Conservation (phyloP, 1,140 invertebrate species). For the Harpegnathos saltator region DNA sequence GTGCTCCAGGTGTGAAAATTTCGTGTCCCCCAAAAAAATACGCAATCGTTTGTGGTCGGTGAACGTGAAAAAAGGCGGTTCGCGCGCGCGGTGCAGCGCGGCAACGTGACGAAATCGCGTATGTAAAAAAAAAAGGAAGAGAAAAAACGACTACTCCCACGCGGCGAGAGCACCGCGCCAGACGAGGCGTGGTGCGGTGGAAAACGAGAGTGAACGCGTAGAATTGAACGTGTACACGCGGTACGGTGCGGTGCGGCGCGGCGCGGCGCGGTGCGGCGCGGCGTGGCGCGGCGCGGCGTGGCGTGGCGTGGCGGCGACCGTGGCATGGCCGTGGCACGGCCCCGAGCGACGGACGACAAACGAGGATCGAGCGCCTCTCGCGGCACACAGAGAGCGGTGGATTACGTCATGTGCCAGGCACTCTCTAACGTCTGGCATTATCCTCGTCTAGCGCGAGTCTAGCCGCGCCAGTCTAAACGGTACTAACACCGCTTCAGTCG, state of each 20-base stretch:
- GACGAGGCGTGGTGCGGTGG: slow-evolving; percentile 58
- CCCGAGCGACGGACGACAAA: slow-evolving; percentile 71
- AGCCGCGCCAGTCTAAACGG: slow-evolving; percentile 77
- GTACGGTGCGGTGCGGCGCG: slow-evolving; percentile 45
- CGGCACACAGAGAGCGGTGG: slow-evolving; percentile 51
- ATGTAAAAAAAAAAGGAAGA: slow-evolving; percentile 14
- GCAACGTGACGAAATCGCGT: slow-evolving; percentile 47
- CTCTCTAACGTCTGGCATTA: slow-evolving; percentile 82
- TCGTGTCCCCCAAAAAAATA: background rate
- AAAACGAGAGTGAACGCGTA: slow-evolving; percentile 74
- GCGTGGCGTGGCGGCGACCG: slow-evolving; percentile 44
- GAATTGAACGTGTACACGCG: slow-evolving; percentile 61
- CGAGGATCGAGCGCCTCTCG: slow-evolving; percentile 72
- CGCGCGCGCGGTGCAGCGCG: slow-evolving; percentile 16
- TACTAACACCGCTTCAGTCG: slow-evolving; percentile 49
- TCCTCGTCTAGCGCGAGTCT: slow-evolving; percentile 84
- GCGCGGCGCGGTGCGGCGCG: slow-evolving; percentile 55
- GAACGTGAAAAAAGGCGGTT: slow-evolving; percentile 29
- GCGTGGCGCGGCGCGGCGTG: slow-evolving; percentile 46
- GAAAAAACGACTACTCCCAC: slow-evolving; percentile 20
- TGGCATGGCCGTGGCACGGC: slow-evolving; percentile 53
- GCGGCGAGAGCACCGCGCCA: slow-evolving; percentile 18
- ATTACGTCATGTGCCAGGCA: slow-evolving; percentile 81
- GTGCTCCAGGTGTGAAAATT: slow-evolving; percentile 23
- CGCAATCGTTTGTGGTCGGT: slow-evolving; percentile 42